phyloP scores from a whole-genome alignment of 1,140 invertebrate species.

The Andrena cerasifolii region DNA sequence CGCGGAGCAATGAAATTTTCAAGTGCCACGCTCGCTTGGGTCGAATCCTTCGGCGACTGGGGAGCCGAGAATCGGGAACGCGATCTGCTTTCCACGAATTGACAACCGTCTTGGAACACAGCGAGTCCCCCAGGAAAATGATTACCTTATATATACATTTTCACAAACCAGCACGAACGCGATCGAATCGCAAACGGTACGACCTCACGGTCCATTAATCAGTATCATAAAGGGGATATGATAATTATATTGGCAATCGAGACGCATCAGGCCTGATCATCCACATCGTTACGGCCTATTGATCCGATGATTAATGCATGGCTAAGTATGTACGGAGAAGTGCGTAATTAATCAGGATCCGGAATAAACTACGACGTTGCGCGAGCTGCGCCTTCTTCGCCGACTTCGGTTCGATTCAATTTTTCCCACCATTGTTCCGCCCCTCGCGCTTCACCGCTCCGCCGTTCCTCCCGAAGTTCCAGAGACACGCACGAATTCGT shows the following conservation, averaged over 20 bases:
- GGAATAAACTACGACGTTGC: conserved; percentile 6
- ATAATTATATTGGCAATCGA: conserved; percentile 54
- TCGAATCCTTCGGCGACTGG: too few species aligned
- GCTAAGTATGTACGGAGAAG: conserved; percentile 26
- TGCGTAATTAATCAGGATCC: conserved; percentile 48
- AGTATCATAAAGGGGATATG: conserved; percentile 46
- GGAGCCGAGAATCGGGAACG: too few species aligned
- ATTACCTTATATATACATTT: too few species aligned
- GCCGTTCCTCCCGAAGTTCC: neutral
- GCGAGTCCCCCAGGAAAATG: too few species aligned
- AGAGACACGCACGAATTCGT: too few species aligned
- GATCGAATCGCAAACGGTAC: conserved; percentile 25
- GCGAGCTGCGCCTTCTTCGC: neutral
- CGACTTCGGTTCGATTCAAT: neutral
- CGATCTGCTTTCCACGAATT: too few species aligned
- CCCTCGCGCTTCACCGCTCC: neutral
- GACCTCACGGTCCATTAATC: conserved; percentile 50
- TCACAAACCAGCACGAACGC: neutral
- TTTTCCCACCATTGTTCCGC: conserved; percentile 2
- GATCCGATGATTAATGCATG: conserved; percentile 45
- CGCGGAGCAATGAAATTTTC: too few species aligned
- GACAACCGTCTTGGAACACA: too few species aligned
- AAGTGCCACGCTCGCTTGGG: too few species aligned
- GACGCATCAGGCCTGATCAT: conserved; percentile 35
- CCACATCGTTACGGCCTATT: conserved; percentile 48